Conservation (phyloP, 2,888 invertebrate genomes). For the Dynastes maya region DNA sequence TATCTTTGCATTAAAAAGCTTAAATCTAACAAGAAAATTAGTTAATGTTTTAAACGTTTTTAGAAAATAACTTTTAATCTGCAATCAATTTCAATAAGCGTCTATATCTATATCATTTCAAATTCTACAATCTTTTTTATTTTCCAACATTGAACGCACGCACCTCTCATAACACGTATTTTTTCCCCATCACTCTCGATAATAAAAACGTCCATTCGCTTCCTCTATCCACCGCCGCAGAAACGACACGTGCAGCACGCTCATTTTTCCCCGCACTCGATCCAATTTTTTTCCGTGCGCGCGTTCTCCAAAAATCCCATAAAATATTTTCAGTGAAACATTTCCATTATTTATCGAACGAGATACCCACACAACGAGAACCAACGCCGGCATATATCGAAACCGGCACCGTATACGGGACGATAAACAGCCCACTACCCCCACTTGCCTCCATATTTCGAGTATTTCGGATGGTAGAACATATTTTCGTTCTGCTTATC, state of each 20-base stretch:
- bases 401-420: not conserved
- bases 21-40: too few species aligned
- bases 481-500: not conserved
- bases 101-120: too few species aligned
- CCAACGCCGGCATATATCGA: not conserved
- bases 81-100: too few species aligned
- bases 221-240: not conserved
- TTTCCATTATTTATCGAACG: constrained; percentile 46
- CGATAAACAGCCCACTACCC: not conserved
- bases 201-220: not conserved
- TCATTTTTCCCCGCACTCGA: not conserved
- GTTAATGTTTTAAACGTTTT: too few species aligned
- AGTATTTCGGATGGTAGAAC: not conserved
- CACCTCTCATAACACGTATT: too few species aligned
- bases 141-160: too few species aligned
- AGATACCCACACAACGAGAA: constrained; percentile 18
- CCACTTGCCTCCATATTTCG: not conserved
- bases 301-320: constrained; percentile 53
- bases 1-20: too few species aligned
- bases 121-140: too few species aligned
- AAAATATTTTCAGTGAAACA: constrained; percentile 49
- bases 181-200: not conserved
- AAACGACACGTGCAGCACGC: constrained; percentile 5
- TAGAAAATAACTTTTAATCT: too few species aligned
- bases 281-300: constrained; percentile 30